These are phyloP conservation scores for Gorsachius magnificus DNA, from an alignment of 2,797 vertebrate genomes.

Conservation along the genomic window DNA sequence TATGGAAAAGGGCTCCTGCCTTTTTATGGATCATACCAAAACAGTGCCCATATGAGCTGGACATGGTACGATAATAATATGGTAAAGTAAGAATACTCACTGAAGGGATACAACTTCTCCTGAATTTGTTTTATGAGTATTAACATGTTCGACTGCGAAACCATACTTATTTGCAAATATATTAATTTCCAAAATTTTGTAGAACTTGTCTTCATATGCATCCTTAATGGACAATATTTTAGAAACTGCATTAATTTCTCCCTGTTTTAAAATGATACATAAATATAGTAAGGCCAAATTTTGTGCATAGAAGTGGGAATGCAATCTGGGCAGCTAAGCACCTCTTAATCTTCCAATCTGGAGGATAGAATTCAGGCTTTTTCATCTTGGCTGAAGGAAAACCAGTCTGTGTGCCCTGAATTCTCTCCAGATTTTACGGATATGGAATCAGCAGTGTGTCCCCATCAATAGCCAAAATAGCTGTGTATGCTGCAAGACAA, in stretches of 20 bases:
- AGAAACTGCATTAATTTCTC: neutral
- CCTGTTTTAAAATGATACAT: neutral
- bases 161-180: neutral
- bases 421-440: conserved; percentile 16
- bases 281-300: neutral
- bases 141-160: neutral
- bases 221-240: neutral
- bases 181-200: neutral
- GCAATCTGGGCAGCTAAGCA: conserved; percentile 46
- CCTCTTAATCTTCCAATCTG: conserved; percentile 46
- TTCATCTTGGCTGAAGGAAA: conserved; percentile 32
- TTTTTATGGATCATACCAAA: neutral
- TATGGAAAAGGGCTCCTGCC: neutral
- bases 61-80: neutral
- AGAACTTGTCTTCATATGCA: neutral
- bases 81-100: neutral
- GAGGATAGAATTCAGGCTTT: neutral
- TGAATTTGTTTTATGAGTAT: neutral
- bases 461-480: neutral
- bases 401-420: conserved; percentile 3
- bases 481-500: neutral
- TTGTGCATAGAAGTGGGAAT: neutral
- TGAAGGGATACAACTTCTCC: neutral
- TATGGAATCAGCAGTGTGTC: neutral
- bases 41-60: neutral